Percentiles rank a stretch among this genome's conserved stretches.
Conservation (phyloP, 2,113 vertebrate genomes). For the Neomonachus schauinslandi region DNA sequence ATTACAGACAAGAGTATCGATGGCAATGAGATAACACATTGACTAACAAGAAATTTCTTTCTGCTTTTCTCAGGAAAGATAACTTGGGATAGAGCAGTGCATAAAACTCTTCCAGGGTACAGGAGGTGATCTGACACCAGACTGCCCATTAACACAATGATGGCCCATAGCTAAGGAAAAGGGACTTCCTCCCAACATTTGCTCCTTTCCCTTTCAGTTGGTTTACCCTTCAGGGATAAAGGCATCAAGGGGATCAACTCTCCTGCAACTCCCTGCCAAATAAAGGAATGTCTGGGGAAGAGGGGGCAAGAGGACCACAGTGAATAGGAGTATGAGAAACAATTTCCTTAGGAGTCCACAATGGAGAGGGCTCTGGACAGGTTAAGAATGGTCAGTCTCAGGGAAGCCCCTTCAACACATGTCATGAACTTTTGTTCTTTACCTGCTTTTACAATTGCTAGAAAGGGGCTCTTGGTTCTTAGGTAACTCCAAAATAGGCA, state of each 20-base stretch:
- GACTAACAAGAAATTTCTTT: constrained; percentile 38
- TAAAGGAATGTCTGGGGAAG: neutral
- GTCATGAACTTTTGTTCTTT: neutral
- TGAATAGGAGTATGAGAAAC: neutral
- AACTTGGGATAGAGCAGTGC: neutral
- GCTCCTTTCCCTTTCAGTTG: neutral
- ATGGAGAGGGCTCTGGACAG: neutral
- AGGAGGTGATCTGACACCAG: neutral
- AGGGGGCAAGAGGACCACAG: neutral
- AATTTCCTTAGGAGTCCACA: neutral
- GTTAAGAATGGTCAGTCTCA: neutral
- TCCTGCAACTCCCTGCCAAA: neutral
- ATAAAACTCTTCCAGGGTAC: neutral
- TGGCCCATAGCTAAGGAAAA: neutral
- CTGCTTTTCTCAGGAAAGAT: constrained; percentile 20
- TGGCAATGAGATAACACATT: neutral
- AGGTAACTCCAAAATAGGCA: neutral
- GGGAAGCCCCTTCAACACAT: neutral
- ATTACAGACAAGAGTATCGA: neutral
- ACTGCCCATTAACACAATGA: neutral
- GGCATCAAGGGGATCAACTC: neutral
- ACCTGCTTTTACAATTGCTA: neutral
- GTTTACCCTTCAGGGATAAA: neutral
- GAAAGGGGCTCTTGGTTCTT: neutral
- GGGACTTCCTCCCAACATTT: neutral